phyloP scores from a whole-genome alignment of 2,113 vertebrate species.

The Pagrus major region DNA sequence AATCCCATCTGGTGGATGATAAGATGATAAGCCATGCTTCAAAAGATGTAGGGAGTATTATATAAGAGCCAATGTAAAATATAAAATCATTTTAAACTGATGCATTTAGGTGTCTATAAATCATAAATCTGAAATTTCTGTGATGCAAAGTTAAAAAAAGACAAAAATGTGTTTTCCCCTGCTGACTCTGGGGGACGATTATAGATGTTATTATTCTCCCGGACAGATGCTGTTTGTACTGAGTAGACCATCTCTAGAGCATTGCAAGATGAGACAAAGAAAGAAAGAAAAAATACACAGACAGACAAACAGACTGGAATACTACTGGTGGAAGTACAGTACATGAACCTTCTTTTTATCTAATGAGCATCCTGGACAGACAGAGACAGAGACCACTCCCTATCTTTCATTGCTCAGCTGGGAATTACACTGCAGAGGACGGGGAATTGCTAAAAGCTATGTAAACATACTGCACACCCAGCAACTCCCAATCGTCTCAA shows the following conservation, averaged over 20 bases:
- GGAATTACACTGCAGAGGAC: constrained; percentile 32
- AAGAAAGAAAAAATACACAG: constrained; percentile 35
- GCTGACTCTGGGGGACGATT: constrained; percentile 55
- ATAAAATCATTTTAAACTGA: constrained; percentile 17
- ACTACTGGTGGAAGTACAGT: constrained; percentile 24
- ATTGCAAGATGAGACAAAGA: constrained; percentile 47
- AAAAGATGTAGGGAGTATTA: constrained; percentile 22
- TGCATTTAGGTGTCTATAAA: constrained; percentile 17
- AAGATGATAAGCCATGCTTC: constrained; percentile 6
- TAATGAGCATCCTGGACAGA: constrained; percentile 49
- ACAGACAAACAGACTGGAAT: constrained; percentile 15
- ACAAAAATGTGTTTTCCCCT: constrained; percentile 21
- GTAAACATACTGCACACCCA: constrained; percentile 40
- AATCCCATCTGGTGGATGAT: constrained; percentile 8
- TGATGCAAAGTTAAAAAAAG: constrained; percentile 37
- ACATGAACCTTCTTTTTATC: constrained; percentile 44
- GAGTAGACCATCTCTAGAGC: constrained; percentile 64
- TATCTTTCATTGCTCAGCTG: constrained; percentile 30
- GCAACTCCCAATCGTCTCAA: constrained; percentile 13
- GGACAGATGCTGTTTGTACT: constrained; percentile 77
- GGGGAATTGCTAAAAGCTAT: constrained; percentile 52
- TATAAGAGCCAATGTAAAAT: background rate
- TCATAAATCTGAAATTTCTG: constrained; percentile 34
- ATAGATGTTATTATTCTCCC: constrained; percentile 61
- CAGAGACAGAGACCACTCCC: constrained; percentile 30